phyloP scores from a whole-genome alignment of 1,140 invertebrate genomes.

The Drosophila simulans region DNA sequence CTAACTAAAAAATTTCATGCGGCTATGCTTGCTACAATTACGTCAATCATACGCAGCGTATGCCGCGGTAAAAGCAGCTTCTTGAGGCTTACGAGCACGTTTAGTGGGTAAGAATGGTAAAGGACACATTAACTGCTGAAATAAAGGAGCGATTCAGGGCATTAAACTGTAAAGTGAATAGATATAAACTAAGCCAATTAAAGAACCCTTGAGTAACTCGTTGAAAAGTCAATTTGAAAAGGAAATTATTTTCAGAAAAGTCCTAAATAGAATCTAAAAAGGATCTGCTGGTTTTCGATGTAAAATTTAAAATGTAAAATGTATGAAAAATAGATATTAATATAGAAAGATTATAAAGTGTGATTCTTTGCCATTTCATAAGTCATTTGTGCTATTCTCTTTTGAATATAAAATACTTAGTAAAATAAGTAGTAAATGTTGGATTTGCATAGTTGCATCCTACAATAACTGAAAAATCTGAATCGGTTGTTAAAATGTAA shows the following conservation, averaged over 20 bases:
- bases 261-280: too few species aligned
- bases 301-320: too few species aligned
- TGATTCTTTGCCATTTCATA: too few species aligned
- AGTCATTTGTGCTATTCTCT: too few species aligned
- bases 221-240: neutral
- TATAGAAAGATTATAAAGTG: too few species aligned
- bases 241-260: neutral
- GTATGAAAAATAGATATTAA: too few species aligned
- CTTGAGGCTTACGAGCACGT: conserved; percentile 16
- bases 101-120: neutral
- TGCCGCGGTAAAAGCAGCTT: conserved; percentile 18
- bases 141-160: neutral
- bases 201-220: neutral
- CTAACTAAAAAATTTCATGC: conserved; percentile 36
- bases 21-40: conserved; percentile 55
- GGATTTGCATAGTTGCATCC: too few species aligned
- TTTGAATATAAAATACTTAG: too few species aligned
- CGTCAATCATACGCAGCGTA: conserved; percentile 59
- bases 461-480: neutral
- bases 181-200: conserved; percentile 17
- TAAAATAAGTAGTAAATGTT: too few species aligned
- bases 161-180: conserved; percentile 5
- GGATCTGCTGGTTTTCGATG: too few species aligned
- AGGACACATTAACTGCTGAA: conserved; percentile 6
- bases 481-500: conserved; percentile 1